phyloP scores from a whole-genome alignment of 2,113 vertebrate species.

The Epinephelus moara region DNA sequence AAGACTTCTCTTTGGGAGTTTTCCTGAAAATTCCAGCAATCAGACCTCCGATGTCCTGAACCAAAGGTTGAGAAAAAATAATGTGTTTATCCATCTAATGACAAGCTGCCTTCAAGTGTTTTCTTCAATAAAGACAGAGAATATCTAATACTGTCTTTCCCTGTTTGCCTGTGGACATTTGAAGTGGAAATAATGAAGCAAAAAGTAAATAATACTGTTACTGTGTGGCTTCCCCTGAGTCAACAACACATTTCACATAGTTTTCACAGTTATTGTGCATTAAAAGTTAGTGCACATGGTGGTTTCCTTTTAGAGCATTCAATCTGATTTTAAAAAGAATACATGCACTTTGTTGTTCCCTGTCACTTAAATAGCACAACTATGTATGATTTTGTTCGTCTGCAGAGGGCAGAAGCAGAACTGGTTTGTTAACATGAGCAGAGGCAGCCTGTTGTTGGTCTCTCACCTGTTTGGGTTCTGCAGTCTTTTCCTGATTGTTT shows the following conservation, averaged over 20 bases:
- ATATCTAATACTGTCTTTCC: background rate
- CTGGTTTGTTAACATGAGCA: background rate
- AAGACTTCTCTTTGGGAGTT: slow-evolving; percentile 49
- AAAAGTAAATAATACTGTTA: too few relatives aligned
- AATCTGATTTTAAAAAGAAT: background rate
- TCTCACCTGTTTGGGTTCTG: slow-evolving; percentile 67
- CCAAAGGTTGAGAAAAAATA: background rate
- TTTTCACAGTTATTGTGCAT: background rate
- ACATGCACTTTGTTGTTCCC: background rate
- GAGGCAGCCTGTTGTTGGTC: background rate
- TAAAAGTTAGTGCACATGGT: background rate
- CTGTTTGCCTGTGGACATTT: background rate
- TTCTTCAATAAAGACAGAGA: background rate
- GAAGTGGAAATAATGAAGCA: background rate
- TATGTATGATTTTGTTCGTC: background rate
- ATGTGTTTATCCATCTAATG: too few relatives aligned
- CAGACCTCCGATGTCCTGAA: slow-evolving; percentile 57
- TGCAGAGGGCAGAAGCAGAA: slow-evolving; percentile 24
- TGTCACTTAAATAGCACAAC: background rate
- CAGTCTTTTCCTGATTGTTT: slow-evolving; percentile 42
- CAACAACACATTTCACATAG: background rate
- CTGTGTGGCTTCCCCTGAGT: background rate
- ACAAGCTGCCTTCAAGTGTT: background rate
- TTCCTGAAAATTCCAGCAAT: slow-evolving; percentile 64
- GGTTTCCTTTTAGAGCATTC: background rate